Evolutionary conservation across 1,140 invertebrate species (phyloP).

Genomic region (Myzus persicae): DNA sequence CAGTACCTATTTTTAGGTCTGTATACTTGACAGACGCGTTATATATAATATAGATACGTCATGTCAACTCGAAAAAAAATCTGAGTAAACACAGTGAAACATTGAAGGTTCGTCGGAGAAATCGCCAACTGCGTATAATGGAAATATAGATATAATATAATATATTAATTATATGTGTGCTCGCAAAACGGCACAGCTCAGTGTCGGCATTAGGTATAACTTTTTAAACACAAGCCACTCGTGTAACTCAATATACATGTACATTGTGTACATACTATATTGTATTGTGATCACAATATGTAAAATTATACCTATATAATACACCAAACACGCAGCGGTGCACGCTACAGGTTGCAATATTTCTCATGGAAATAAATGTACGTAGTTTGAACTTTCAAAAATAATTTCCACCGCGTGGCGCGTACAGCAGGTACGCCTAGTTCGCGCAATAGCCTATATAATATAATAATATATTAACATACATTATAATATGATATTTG

Average conservation of each 20-base stretch:
- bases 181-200: not conserved
- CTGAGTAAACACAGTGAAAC: not conserved
- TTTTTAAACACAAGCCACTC: not conserved
- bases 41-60: not conserved
- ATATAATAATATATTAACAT: not conserved
- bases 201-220: not conserved
- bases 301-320: not conserved
- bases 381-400: not conserved
- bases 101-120: not conserved
- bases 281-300: not conserved
- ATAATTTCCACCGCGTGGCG: not conserved
- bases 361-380: not conserved
- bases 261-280: too few species aligned
- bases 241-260: not conserved
- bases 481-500: slow-evolving; percentile 7
- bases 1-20: not conserved
- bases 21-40: not conserved
- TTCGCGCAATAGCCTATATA: not conserved
- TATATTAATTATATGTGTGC: not conserved
- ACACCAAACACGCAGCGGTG: not conserved
- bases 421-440: not conserved
- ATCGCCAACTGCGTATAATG: not conserved
- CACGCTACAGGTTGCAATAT: not conserved
- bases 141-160: not conserved
- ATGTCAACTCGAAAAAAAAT: not conserved